Base-by-base conservation (phyloP, 2,113 vertebrate genomes). In the Rhabdornis inornatus region DNA sequence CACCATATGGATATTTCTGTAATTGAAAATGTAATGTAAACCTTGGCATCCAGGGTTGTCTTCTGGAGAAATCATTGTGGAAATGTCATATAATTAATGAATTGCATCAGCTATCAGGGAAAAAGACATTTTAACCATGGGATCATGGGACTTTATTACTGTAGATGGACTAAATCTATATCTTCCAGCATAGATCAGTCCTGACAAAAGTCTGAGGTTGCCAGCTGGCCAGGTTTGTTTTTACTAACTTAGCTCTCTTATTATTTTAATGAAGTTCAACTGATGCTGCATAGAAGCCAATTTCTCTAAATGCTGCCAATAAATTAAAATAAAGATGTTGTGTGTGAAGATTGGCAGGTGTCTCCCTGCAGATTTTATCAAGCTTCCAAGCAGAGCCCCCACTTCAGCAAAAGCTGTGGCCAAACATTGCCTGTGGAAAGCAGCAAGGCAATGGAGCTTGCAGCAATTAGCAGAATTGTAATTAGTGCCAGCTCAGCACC, bases 221-320 rank as follows among this genome's bases (percentile, higher is more conserved):
- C 94, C 96, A 97, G 64, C 87, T 95, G 94, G 90, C 82, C 96
- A 95, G 72, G 86, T 93, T 95, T 95, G 89, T 91, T 87, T 96
- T 94, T 50, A 94, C 92, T 78, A 94, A 92, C 88, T 91, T 96
- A 87, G 39, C 72, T 92, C 83, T 77, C 86, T 74, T 91, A 96
- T 96, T 96, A 95, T 96, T 95, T 94, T 96, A 96, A 96, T 96
- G 83, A 96, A 95, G 90, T 94, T 85, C 88, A 96, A 94, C 75
- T 93, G 90, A 96, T 94, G 90, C 89, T 95, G 74, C 93, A 77
- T 7, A 59, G 82, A 94, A 95, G 95, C 94, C 91, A 93, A 45
- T 59, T 47, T 74, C 72, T 90, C 78, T 83, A 65, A 74, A 90
- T 70, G 69, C 70, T 92, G 95, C 94, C 92, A 95, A 87, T 92